Base-by-base conservation (phyloP, 2,888 invertebrate genomes). In the Brachypalpus laphriformis region DNA sequence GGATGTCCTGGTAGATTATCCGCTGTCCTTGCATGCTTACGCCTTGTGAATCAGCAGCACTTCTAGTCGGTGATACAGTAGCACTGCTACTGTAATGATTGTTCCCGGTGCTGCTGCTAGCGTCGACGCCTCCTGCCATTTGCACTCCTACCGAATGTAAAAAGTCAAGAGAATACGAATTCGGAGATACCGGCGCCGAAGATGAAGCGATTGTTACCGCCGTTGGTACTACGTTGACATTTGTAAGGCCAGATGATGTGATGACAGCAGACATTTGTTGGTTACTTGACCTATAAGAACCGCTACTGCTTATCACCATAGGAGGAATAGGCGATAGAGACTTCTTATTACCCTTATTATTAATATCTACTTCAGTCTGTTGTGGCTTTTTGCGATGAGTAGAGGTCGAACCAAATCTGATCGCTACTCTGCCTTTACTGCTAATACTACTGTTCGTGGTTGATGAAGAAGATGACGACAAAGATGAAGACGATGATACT, bases 61-160 rank as follows among this genome's bases (percentile, higher is more conserved):
- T 71, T 7, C 66, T 57, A 31, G 25, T 71, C 9, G 81, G 81
- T n/a, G 85, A 81, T 22, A 71, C 76, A 45, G 81, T 76, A 56
- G 81, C 81, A 57, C 81, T 81, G 54, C 63, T 75, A 22, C 70
- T 80, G 59, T 85, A 81, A 8, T 80, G 82, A 63, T 61, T 65
- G 18, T 45, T 76, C 0, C 18, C 63, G n/a, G 18, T 5, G 11
- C n/a, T 40, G 7, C 54, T 59, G 9, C 37, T 42, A 54, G 40
- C n/a, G 66, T 83, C 86, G 11, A 77, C 70, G 16, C 88, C 88
- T 3, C 87, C 88, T 3, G 89, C 87, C 89, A 90, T 89, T 87
- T 89, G 89, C 9, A 88, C 88, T 16, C 90, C 89, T n/a, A 90
- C 89, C 16, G 89, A 89, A 87, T 90, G 89, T 66, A 90, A 85